These are phyloP conservation scores for Drosophila monieri DNA, from an alignment of 2,888 invertebrate genomes.

Conservation along the genomic window DNA sequence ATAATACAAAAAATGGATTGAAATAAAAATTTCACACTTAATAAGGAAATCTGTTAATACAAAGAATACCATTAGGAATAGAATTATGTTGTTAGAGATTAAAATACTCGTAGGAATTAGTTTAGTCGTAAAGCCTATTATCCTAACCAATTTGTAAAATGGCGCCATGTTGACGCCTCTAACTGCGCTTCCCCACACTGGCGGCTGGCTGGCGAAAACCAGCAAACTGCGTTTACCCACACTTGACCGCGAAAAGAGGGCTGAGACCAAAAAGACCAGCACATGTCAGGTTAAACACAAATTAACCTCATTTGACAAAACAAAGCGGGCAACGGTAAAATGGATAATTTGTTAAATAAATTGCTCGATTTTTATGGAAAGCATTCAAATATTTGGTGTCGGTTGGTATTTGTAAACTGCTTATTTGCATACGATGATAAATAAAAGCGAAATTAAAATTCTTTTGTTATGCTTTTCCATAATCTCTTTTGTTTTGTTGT, in stretches of 20 bases:
- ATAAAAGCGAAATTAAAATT: conserved; percentile 61
- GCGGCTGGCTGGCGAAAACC: conserved; percentile 2
- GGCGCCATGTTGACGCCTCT: conserved; percentile 32
- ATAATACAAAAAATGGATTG: too few species aligned
- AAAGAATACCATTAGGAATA: background rate
- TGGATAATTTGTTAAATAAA: conserved; percentile 83
- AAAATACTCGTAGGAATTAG: background rate
- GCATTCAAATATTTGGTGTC: conserved; percentile 41
- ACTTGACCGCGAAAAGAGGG: conserved; percentile 19
- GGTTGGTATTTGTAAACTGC: conserved; percentile 50
- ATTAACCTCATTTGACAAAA: conserved; percentile 84
- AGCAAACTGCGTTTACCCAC: conserved; percentile 41
- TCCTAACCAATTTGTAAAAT: conserved; percentile 12
- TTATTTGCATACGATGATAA: conserved; percentile 71
- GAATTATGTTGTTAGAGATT: background rate
- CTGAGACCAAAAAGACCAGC: conserved; percentile 15
- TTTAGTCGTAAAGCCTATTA: background rate
- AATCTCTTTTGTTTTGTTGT: conserved; percentile 34
- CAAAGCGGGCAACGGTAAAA: conserved; percentile 75
- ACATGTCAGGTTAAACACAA: conserved; percentile 76
- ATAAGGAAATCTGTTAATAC: too few species aligned
- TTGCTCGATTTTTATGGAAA: conserved; percentile 69
- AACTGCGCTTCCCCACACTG: conserved; percentile 35
- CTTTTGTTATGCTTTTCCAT: conserved; percentile 56
- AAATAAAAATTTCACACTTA: too few species aligned